Evolutionary conservation across 2,888 invertebrate genomes (phyloP).

Genomic region (Andrena dorsata): DNA sequence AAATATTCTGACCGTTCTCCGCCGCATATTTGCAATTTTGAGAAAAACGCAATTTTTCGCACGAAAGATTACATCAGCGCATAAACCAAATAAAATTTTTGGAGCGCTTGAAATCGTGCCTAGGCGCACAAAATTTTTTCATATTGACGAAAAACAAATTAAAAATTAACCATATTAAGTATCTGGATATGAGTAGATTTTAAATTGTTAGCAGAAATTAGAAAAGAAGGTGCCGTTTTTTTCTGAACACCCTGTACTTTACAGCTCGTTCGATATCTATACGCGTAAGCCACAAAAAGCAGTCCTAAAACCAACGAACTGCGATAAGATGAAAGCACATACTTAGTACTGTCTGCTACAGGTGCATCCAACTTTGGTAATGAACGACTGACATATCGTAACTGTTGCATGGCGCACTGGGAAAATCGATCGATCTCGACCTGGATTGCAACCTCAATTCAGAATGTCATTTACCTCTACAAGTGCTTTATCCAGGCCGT

Average conservation of each 20-base stretch:
- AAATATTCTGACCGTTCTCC: too few relatives aligned
- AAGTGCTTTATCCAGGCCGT: background rate
- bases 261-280: constrained; percentile 12
- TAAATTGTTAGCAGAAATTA: background rate
- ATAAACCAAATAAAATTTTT: too few relatives aligned
- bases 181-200: too few relatives aligned
- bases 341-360: constrained; percentile 5
- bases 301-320: constrained; percentile 6
- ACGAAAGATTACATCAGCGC: too few relatives aligned
- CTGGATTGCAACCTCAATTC: constrained; percentile 27
- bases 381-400: constrained; percentile 35
- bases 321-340: constrained; percentile 36
- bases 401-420: constrained; percentile 1
- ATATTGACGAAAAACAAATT: too few relatives aligned
- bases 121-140: too few relatives aligned
- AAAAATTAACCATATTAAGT: too few relatives aligned
- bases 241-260: constrained; percentile 21
- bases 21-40: too few relatives aligned
- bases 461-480: constrained; percentile 23
- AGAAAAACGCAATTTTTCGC: too few relatives aligned
- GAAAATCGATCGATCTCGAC: constrained; percentile 27
- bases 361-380: constrained; percentile 46
- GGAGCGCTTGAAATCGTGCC: too few relatives aligned
- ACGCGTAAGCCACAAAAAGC: background rate
- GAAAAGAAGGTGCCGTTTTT: background rate